Conservation (phyloP, 2,113 vertebrate species). For the Cynocephalus volans region DNA sequence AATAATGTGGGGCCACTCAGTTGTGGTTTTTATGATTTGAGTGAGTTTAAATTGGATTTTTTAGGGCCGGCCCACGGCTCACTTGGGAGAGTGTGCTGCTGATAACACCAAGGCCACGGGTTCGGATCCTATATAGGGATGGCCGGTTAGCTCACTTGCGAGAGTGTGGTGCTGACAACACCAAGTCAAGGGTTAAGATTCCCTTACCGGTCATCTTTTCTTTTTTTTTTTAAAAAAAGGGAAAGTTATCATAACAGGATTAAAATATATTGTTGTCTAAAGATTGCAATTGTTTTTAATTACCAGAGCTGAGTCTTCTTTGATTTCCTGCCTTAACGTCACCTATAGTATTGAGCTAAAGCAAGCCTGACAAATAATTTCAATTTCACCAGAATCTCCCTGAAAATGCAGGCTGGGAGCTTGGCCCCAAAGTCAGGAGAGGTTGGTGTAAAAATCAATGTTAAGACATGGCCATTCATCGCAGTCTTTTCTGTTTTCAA, state of each 20-base stretch:
- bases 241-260: not conserved
- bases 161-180: too few species aligned
- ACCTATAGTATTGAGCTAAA: conserved; percentile 18
- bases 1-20: not conserved
- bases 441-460: conserved; percentile 69
- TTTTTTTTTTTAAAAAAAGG: conserved; percentile 28
- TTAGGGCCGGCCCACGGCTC: too few species aligned
- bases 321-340: not conserved
- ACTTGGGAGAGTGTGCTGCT: too few species aligned
- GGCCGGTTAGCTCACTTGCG: too few species aligned
- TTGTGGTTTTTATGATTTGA: conserved; percentile 59
- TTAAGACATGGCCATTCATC: conserved; percentile 30
- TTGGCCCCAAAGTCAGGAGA: conserved; percentile 10
- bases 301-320: not conserved
- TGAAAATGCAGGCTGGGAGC: conserved; percentile 19
- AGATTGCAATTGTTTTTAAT: conserved; percentile 26
- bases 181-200: too few species aligned
- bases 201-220: too few species aligned
- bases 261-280: not conserved
- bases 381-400: conserved; percentile 30
- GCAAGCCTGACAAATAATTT: conserved; percentile 48
- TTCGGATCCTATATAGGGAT: too few species aligned
- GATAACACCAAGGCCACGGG: too few species aligned
- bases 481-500: conserved; percentile 40
- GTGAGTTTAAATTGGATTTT: conserved; percentile 52